Evolutionary conservation across 2,888 invertebrate species (phyloP), one percentile per base, ranked within the genome.

Genomic region (Drosophila trichaetosa): DNA sequence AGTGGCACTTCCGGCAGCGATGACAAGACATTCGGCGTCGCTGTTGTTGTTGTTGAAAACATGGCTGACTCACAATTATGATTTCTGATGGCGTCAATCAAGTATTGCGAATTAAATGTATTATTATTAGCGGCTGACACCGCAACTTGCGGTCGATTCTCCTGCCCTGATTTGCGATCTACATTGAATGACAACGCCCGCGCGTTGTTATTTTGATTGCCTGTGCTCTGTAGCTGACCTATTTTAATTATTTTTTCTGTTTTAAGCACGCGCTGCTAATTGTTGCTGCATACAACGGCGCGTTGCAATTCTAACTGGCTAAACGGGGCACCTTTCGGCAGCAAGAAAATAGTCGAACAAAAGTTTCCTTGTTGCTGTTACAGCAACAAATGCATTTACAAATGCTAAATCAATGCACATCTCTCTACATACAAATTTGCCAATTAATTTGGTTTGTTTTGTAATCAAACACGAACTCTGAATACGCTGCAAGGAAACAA

Each of bases 301-400:
- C 81, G 80, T 69, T 87, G 82, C 85, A 82, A 76, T 68, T 63
- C 57, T 69, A 89, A 86, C 85, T 86, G 89, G 42, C 78, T 69
- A 64, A 71, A 72, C 59, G 71, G 73, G 64, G 62, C 77, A 84
- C 82, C 82, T 68, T 75, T 80, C 76, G 83, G 68, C 82, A 67
- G 60, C 52, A 63, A 49, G 56, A 56, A 71, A 71, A 66, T 75
- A 57, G 72, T 63, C 54, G 65, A 65, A 80, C 58, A 73, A 65
- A 61, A 49, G 65, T 70, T 70, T 73, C 66, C 62, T 73, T 71
- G 74, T 72, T 75, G 73, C 57, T 67, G 29, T 57, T 63, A 31
- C 38, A 31, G 65, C 76, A 59, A 56, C 67, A 74, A 73, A 52
- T 54, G 67, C 49, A 49, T 49, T 49, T 59, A 5, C 69, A 72